A percentile compares a stretch with the other conserved stretches of the same genome.
Evolutionary conservation across 2,797 vertebrate species (phyloP).

Genomic region (Tokudaia tokunoshimensis): DNA sequence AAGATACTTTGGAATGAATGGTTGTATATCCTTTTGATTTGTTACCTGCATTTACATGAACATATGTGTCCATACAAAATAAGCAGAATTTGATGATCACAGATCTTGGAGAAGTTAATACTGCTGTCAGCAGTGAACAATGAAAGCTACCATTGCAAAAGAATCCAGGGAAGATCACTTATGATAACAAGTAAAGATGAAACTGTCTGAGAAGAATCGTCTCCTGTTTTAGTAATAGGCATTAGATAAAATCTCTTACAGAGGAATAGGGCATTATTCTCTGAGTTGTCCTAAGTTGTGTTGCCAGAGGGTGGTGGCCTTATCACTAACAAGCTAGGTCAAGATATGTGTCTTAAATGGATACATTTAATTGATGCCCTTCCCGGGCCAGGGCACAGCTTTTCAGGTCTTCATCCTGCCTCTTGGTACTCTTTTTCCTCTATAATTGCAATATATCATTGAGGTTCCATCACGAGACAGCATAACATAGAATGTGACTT

Average conservation of each 20-base stretch:
- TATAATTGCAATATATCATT: not conserved
- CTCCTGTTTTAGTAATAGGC: not conserved
- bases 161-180: not conserved
- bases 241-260: not conserved
- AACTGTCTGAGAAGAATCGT: not conserved
- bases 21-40: not conserved
- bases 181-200: not conserved
- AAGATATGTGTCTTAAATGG: not conserved
- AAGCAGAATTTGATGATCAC: too few relatives aligned
- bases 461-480: not conserved
- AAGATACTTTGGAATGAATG: not conserved
- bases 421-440: not conserved
- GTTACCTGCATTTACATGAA: not conserved
- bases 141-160: not conserved
- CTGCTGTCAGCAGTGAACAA: not conserved
- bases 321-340: not conserved
- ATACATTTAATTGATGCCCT: not conserved
- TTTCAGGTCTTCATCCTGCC: not conserved
- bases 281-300: not conserved
- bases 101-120: not conserved
- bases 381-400: not conserved
- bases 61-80: not conserved
- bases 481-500: not conserved
- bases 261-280: not conserved
- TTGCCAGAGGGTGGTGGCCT: not conserved